Evolutionary conservation across 2,888 invertebrate genomes (phyloP), one percentile per base, ranked within the genome.

Genomic region (Drosophila mayaguana): DNA sequence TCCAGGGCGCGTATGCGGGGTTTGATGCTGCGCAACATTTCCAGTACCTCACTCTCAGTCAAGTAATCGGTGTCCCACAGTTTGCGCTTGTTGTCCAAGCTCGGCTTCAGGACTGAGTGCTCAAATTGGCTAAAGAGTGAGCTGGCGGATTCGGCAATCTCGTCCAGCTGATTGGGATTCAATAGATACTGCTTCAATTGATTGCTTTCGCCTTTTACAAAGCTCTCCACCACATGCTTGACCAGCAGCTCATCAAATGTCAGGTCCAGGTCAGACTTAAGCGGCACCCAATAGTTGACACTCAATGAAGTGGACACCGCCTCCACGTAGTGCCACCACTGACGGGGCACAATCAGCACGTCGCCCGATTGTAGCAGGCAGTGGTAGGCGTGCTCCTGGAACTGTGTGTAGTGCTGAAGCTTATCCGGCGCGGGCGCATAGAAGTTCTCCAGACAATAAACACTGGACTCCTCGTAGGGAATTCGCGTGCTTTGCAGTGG

Each of bases 261-360:
- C 16, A 89, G 78, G 36, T 91, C 91, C 11, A 80, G 28, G 72
- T 93, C 93, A 12, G 60, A 60, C 42, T 88, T 81, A 93, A 96
- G 92, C 51, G 97, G 96, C 75, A 98, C 92, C 96, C 96, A 96
- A 43, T 94, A 93, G 88, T 96, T 96, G 8, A 96, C 93, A 61
- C 95, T 93, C 38, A 96, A 94, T 54, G 95, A 92, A 5, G 94
- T 93, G 94, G 97, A 96, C 38, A 95, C 92, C 91, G 98, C 98
- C 92, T 97, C 97, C 1, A 98, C 99, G 93, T 96, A 98, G 93
- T 99, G 99, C 99, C 99, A 99, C 98, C 99, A 99, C 71, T 97
- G 96, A 71, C 95, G 94, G 0, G 99, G 99, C 9, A 99, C 96
- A 86, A 97, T 95, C 40, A 99, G 93, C 0, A 97, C 96, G 93